Evolutionary conservation across 2,113 vertebrate species (phyloP).

Genomic region (Polypterus senegalus): DNA sequence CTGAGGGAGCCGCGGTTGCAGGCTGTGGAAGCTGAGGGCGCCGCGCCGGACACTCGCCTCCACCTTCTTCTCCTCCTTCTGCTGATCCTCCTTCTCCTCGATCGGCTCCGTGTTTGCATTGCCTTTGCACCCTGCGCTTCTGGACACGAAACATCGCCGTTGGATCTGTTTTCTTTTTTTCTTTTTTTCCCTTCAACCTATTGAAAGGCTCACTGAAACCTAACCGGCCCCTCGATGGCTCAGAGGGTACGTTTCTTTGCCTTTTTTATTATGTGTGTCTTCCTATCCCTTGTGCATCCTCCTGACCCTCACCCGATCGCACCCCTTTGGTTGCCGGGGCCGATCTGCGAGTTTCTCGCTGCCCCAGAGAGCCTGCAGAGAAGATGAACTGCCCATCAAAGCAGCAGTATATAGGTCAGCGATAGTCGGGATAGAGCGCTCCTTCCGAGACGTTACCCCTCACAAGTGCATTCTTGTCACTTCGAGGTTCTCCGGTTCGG

Average conservation of each 20-base stretch:
- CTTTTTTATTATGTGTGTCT: neutral
- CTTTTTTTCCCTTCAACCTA: neutral
- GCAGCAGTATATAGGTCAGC: too few relatives aligned
- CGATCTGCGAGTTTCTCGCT: neutral
- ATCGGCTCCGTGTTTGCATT: neutral
- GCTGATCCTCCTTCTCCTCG: neutral
- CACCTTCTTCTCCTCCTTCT: neutral
- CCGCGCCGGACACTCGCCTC: neutral
- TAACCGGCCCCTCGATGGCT: constrained; percentile 19
- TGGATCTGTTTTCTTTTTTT: neutral
- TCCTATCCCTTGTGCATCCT: too few relatives aligned
- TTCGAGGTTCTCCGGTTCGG: neutral
- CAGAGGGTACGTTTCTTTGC: constrained; percentile 25
- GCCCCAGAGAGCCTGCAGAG: too few relatives aligned
- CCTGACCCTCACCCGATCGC: neutral
- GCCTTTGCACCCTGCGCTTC: neutral
- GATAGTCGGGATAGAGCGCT: too few relatives aligned
- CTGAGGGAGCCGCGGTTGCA: constrained; percentile 1
- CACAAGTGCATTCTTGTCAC: neutral
- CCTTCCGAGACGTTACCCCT: too few relatives aligned
- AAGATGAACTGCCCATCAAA: too few relatives aligned
- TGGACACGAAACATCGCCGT: neutral
- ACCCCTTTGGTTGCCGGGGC: neutral
- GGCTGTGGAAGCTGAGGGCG: neutral
- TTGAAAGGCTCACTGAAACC: neutral